Base-by-base conservation (phyloP, 2,113 vertebrate genomes). In the Pseudolaguvia tuberculata region DNA sequence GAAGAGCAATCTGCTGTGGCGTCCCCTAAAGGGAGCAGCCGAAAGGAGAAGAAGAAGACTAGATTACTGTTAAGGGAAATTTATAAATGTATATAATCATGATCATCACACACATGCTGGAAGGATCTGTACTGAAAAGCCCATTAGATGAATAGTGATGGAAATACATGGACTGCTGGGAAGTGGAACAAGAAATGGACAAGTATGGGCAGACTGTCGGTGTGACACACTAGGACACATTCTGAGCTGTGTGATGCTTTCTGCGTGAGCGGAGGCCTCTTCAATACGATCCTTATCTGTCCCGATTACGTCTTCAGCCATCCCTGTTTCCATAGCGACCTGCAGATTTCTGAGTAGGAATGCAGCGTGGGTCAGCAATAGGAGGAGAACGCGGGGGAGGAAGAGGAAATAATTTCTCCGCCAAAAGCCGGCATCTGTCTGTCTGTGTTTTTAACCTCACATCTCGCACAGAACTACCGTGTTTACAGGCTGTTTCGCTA, bases 251-350 rank as follows among this genome's bases (percentile, higher is more conserved):
- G 52, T 55, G 48, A 70, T 29, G 45, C 59, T 57, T 47, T 67
- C 66, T 11, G 57, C 50, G 21, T 42, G 20, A 61, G 39, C 13
- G 3, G 35, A 17, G 6, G 13, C 55, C 25, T 47, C 20, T 47
- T 67, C 20, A 18, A 42, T 42, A 25, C 27, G 20, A 62, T 27
- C 14, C 10, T 62, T 62, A 61, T 75, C 72, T 61, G 52, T 35
- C 67, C 52, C 31, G 23, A 61, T 77, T 78, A 78, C 35, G 27
- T 73, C 63, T 57, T 14, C 12, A 14, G 79, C 73, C 72, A 47
- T 78, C 80, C 55, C 52, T 31, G 73, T 81, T 78, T 50, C 76
- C 72, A 73, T 45, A 55, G 76, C 52, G 75, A 78, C 68, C 20
- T 18, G 10, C 12, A 10, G 31, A 63, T 57, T 53, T 47, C 52